Evolutionary conservation across 2,113 vertebrate species (phyloP), one percentile per base, ranked within the genome.

Genomic region (Rhadina sibilatrix): DNA sequence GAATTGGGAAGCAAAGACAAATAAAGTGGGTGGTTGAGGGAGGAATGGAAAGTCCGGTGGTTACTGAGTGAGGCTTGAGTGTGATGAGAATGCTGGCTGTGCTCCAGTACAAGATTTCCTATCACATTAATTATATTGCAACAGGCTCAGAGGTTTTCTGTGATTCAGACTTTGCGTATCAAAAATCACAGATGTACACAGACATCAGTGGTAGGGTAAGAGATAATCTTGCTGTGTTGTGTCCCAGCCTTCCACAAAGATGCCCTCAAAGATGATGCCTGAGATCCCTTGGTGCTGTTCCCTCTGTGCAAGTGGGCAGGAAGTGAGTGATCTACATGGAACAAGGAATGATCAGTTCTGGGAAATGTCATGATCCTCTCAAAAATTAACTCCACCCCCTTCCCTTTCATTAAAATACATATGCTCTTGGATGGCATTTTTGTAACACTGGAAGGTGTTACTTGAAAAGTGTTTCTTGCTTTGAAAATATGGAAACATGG

Each of bases 61-160:
- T 96, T 95, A 93, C 90, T 81, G 92, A 97, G 86, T 94, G 95
- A 93, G 49, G 44, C 87, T 91, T 97, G 96, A 97, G 95, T 96
- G 95, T 84, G 96, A 96, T 94, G 96, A 92, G 92, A 94, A 96
- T 97, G 57, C 87, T 96, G 96, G 93, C 96, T 57, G 40, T 63
- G 77, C 85, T 94, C 95, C 95, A 96, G 89, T 35, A 54, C 82
- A 63, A 94, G 77, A 93, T 95, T 96, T 93, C 91, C 94, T 88
- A 94, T 83, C 94, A 60, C 92, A 94, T 94, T 85, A 93, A 94
- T 96, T 90, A 90, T 52, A 54, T 57, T 93, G 89, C 92, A 90
- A 16, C 2, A 13, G 88, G 77, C 92, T 95, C 90, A 40, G 53
- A 92, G 78, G 88, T 81, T 93, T 81, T 93, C 83, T 89, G 64